Evolutionary conservation across 2,888 invertebrate genomes (phyloP).

Genomic region (Ecliptopera silaceata): DNA sequence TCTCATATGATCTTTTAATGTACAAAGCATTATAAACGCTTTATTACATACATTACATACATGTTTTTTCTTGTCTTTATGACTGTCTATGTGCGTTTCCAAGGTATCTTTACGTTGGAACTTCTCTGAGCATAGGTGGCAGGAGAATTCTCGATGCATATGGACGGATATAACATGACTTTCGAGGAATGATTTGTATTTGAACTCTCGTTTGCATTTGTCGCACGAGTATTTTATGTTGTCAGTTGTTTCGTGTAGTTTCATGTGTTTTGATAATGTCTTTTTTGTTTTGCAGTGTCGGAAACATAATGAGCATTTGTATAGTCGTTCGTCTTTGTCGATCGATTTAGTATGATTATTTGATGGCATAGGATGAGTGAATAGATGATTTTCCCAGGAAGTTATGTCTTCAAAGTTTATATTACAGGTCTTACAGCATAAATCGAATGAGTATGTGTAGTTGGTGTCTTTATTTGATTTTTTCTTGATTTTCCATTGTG

Average conservation of each 20-base stretch:
- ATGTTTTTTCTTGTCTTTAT: constrained; percentile 72
- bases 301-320: constrained; percentile 64
- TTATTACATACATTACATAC: constrained; percentile 74
- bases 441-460: background rate
- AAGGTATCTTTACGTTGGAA: constrained; percentile 70
- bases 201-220: constrained; percentile 78
- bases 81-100: constrained; percentile 71
- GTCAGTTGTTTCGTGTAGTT: constrained; percentile 55
- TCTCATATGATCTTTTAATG: constrained; percentile 83
- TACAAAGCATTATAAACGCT: constrained; percentile 78
- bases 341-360: background rate
- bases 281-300: constrained; percentile 62
- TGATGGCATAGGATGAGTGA: background rate
- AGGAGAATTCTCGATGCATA: constrained; percentile 70
- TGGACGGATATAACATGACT: constrained; percentile 77
- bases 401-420: background rate
- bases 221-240: constrained; percentile 56
- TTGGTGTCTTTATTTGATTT: background rate
- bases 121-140: constrained; percentile 68
- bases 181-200: constrained; percentile 79
- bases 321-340: constrained; percentile 32
- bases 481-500: constrained; percentile 11
- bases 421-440: constrained; percentile 9
- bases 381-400: constrained; percentile 4
- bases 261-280: constrained; percentile 59